Conservation (phyloP, 2,113 vertebrate species). For the Chlamydotis undulata region DNA sequence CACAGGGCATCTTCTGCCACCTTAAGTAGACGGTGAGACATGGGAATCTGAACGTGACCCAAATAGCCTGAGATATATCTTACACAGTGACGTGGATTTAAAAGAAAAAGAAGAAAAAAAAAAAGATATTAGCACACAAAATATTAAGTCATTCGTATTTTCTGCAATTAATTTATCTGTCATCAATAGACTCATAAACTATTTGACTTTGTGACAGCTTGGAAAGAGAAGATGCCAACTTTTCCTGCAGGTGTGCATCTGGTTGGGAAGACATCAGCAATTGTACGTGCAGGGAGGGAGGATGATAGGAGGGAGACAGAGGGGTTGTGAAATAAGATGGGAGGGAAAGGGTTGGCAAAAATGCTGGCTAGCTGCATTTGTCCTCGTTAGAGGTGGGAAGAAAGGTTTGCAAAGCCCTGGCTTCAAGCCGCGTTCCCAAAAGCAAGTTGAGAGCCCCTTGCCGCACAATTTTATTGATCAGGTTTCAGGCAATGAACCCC, state of each 20-base stretch:
- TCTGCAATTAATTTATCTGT: slow-evolving; percentile 83
- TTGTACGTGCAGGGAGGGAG: slow-evolving; percentile 70
- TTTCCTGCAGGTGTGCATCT: slow-evolving; percentile 80
- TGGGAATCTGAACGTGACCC: slow-evolving; percentile 19
- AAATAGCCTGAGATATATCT: slow-evolving; percentile 67
- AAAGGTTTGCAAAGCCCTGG: not conserved
- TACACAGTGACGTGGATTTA: slow-evolving; percentile 39
- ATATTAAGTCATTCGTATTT: slow-evolving; percentile 81
- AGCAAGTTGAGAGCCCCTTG: not conserved
- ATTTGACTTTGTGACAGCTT: slow-evolving; percentile 75
- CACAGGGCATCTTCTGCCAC: not conserved
- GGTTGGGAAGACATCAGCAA: slow-evolving; percentile 57
- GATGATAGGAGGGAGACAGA: slow-evolving; percentile 40
- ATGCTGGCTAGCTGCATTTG: slow-evolving; percentile 4
- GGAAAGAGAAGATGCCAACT: slow-evolving; percentile 68
- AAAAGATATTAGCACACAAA: slow-evolving; percentile 74
- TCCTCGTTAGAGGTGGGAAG: not conserved
- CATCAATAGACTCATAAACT: slow-evolving; percentile 76
- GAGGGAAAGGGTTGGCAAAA: slow-evolving; percentile 66
- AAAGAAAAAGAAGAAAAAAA: not conserved
- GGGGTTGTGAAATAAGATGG: slow-evolving; percentile 72
- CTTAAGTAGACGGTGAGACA: slow-evolving; percentile 1
- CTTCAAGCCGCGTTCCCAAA: not conserved
- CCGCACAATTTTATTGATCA: not conserved
- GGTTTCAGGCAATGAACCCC: not conserved